Evolutionary conservation across 2,797 vertebrate species (phyloP).

Genomic region (Falco peregrinus): DNA sequence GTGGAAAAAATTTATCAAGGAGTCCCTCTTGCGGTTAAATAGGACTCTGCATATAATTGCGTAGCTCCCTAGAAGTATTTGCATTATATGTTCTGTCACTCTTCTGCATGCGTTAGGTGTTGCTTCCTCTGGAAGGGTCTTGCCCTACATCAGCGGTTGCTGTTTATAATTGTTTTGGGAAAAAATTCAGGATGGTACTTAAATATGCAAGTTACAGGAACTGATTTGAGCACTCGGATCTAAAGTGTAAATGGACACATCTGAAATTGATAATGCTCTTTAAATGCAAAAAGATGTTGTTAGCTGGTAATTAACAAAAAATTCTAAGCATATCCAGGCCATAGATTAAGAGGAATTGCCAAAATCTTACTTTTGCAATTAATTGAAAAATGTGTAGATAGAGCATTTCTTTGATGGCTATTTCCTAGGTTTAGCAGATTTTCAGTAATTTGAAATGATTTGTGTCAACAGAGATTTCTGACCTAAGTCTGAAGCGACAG

Average conservation of each 20-base stretch:
- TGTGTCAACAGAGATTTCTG: background rate
- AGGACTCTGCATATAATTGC: background rate
- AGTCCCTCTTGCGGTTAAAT: constrained; percentile 44
- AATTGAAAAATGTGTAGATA: background rate
- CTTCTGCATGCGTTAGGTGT: background rate
- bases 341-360: background rate
- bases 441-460: background rate
- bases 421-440: background rate
- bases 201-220: background rate
- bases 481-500: background rate
- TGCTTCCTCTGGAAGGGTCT: background rate
- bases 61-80: background rate
- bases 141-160: background rate
- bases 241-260: background rate
- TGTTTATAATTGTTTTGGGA: background rate
- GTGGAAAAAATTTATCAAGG: background rate
- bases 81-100: background rate
- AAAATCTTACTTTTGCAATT: background rate
- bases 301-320: background rate
- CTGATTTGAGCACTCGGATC: background rate
- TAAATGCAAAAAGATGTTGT: background rate
- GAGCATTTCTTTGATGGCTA: background rate
- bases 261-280: background rate
- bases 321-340: background rate
- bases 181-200: background rate